phyloP scores from a whole-genome alignment of 30 jellyfish, hydroid and myxozoan species.

The Sanderia malayensis region DNA sequence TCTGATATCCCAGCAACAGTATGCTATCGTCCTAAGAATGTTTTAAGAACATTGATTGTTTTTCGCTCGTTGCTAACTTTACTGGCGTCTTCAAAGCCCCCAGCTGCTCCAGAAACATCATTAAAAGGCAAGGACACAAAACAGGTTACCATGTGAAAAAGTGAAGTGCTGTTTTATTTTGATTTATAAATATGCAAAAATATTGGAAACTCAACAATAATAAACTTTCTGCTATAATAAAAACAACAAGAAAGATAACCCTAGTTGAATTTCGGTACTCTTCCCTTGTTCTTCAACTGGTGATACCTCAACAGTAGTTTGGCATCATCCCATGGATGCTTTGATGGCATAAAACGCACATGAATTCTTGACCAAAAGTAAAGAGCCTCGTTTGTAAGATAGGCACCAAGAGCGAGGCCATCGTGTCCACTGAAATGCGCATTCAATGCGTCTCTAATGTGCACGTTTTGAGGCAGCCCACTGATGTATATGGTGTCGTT shows the following conservation, averaged over 20 bases:
- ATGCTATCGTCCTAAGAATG: no score
- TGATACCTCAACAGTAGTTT: slow-evolving; percentile 73
- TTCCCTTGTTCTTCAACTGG: slow-evolving; percentile 80
- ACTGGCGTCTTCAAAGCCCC: no score
- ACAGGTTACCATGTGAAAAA: no score
- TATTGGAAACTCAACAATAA: no score
- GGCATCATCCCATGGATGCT: slow-evolving; percentile 86
- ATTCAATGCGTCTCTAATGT: slow-evolving; percentile 89
- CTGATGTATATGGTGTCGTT: slow-evolving; percentile 80
- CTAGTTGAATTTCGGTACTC: slow-evolving; percentile 76
- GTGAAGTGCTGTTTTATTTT: no score
- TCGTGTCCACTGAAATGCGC: slow-evolving; percentile 99
- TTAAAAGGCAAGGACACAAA: no score
- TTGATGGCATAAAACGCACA: slow-evolving; percentile 86
- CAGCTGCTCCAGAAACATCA: no score
- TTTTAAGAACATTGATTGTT: no score
- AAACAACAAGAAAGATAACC: background rate
- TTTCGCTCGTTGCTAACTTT: no score
- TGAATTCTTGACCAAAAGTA: slow-evolving; percentile 53
- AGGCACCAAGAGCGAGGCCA: slow-evolving; percentile 78
- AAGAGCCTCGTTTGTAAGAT: slow-evolving; percentile 54
- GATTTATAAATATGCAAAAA: no score
- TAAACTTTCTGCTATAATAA: no score
- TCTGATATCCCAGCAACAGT: no score
- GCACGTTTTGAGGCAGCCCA: slow-evolving; percentile 93